Evolutionary conservation across 2,888 invertebrate genomes (phyloP), one percentile per base, ranked within the genome.

Genomic region (Uropetala carovei): DNA sequence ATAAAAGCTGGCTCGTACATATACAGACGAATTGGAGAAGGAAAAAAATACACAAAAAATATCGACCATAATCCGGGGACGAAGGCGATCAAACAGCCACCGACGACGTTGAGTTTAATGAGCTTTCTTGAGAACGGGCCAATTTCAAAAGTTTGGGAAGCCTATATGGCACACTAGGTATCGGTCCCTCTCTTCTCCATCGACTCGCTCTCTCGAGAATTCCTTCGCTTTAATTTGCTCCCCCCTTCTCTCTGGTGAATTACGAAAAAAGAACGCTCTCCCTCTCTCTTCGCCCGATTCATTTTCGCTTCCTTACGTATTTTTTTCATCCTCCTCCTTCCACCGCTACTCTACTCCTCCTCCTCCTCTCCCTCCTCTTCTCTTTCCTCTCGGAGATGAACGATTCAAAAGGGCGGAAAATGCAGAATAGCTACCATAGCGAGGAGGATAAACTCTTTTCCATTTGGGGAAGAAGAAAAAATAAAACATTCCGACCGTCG

Each of bases 391-490:
- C 18, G 83, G 83, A 57, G 83, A 83, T 83, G 56, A 83, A 57
- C 83, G 83, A 57, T n/a, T 56, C 57, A 43, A 83, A 83, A 83
- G 83, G 83, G 56, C 57, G 83, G 57, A 83, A 83, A 83, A 83
- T 83, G 83, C 56, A 43, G 30, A 83, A 57, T n/a, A 57, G 83
- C 16, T 16, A 14, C 16, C 16, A 16, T 27, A 13, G 82, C 30
- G 82, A 16, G n/a, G 27, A 82, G 43, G 43, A 43, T 85, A 22
- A 59, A 85, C 85, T 85, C 59, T 85, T 85, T 22, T 85, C 13
- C 59, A 85, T 85, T 22, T 18, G 60, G 60, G 18, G 30, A 64
- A 22, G 16, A 83, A 83, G n/a, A n/a, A n/a, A n/a, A n/a, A n/a
- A n/a, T n/a, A 57, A 83, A 16, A 83, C n/a, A 56, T 83, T 5